Evolutionary conservation across 2,888 invertebrate genomes (phyloP).

Genomic region (Cerceris rybyensis): DNA sequence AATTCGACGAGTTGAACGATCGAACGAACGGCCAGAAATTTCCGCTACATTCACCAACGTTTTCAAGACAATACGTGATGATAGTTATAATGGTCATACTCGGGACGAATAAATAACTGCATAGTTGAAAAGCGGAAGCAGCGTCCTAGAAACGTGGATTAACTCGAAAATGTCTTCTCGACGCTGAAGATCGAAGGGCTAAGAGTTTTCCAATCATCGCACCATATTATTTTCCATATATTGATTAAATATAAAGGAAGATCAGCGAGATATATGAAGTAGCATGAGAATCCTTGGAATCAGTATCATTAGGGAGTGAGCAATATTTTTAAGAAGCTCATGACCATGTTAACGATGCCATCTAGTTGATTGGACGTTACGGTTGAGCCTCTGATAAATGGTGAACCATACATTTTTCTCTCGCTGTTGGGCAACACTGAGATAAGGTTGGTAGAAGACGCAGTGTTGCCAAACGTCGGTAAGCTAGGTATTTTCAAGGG

Average conservation of each 20-base stretch:
- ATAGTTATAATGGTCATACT: conserved; percentile 30
- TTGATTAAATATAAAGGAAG: no score
- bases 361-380: conserved; percentile 13
- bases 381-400: conserved; percentile 1
- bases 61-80: conserved; percentile 51
- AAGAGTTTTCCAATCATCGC: no score
- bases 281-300: not conserved
- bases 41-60: conserved; percentile 36
- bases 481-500: no score
- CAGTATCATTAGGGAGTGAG: not conserved
- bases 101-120: conserved; percentile 43
- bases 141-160: conserved; percentile 43
- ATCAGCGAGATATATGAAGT: not conserved
- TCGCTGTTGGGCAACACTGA: not conserved
- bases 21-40: conserved; percentile 44
- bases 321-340: not conserved
- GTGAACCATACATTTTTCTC: not conserved
- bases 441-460: not conserved
- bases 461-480: not conserved
- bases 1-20: conserved; percentile 53
- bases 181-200: not conserved
- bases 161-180: not conserved
- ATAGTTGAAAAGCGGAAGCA: conserved; percentile 51
- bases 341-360: conserved; percentile 23
- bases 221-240: no score